Evolutionary conservation across 2,888 invertebrate species (phyloP), one percentile per base, ranked within the genome.

Genomic region (Hermaeophaga mercurialis): DNA sequence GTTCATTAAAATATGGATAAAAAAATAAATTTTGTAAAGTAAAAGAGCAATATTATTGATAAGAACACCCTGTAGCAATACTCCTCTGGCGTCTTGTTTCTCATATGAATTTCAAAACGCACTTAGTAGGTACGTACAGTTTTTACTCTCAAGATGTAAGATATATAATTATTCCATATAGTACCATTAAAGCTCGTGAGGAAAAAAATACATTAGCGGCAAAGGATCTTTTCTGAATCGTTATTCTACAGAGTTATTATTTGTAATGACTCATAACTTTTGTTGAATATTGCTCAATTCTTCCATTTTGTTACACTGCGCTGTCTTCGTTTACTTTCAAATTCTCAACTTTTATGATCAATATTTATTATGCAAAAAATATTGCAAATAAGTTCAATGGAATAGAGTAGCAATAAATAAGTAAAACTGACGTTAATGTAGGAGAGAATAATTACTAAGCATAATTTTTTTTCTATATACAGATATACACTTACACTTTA

Each of bases 131-230:
- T 39, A 39, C 18, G n/a, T n/a, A 26, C 24, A 43, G 11, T 43
- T 43, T 43, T 43, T 26, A 24, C 43, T 43, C 11, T 15, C 22
- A 9, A 41, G 24, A 41, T 15, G 8, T 11, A 14, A 17, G 19
- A 43, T 18, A 18, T 50, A 50, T 50, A 50, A 50, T 50, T 50
- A 50, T 41, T 50, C 41, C 49, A 50, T 50, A 50, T 31, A 50
- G 49, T 50, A 41, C 41, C 49, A 50, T 50, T 50, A 50, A 49
- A 50, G 41, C 26, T 50, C 12, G 18, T 9, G 11, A 39, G 31
- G 15, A 50, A 50, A 50, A 50, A 36, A 50, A 41, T 41, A 41
- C 49, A 50, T 50, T 50, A 50, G 41, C 49, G 39, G 41, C 31
- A 24, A 19, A 26, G 28, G n/a, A 3, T 3, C 22, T 19, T 41